A percentile compares a stretch with the other conserved stretches of the same genome.
Conservation (phyloP, 37 sponge, comb jelly and placozoan species). For the Hormiphora californensis region DNA sequence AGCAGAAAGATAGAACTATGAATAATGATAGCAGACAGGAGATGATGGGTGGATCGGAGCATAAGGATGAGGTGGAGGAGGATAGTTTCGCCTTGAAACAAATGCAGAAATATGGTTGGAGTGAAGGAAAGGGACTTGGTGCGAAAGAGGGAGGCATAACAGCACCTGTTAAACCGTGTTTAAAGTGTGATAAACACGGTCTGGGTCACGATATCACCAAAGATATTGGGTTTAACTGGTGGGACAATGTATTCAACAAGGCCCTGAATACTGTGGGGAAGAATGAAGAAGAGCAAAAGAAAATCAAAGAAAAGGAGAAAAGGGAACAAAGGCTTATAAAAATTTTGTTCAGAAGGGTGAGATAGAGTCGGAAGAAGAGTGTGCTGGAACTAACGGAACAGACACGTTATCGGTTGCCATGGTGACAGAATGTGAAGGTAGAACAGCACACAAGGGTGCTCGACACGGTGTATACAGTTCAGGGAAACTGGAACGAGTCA, state of each 20-base stretch:
- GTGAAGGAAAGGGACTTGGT: neutral
- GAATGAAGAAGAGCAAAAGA: neutral
- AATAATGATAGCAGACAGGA: no score
- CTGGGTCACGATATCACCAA: conserved; percentile 41
- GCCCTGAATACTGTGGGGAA: conserved; percentile 28
- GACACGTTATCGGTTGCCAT: neutral
- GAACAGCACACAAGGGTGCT: conserved; percentile 47
- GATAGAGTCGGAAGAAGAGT: no score
- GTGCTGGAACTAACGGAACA: no score
- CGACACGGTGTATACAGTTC: conserved; percentile 47
- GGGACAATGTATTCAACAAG: conserved; percentile 49
- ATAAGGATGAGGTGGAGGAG: neutral
- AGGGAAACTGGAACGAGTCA: conserved; percentile 14
- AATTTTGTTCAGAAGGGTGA: no score
- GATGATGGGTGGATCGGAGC: no score
- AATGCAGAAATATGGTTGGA: conserved; percentile 43
- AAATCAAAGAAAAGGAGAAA: no score
- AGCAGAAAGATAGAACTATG: no score
- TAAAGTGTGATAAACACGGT: conserved; percentile 40
- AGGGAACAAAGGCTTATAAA: no score
- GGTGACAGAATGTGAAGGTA: conserved; percentile 37
- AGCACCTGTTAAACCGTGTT: neutral
- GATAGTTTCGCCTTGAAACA: conserved; percentile 22
- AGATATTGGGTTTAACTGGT: conserved; percentile 51
- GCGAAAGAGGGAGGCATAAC: conserved; percentile 39